A percentile compares a stretch with the other conserved stretches of the same genome.
These are phyloP conservation scores for Xiphophorus couchianus DNA, from an alignment of 2,113 vertebrate genomes.

Conservation along the genomic window DNA sequence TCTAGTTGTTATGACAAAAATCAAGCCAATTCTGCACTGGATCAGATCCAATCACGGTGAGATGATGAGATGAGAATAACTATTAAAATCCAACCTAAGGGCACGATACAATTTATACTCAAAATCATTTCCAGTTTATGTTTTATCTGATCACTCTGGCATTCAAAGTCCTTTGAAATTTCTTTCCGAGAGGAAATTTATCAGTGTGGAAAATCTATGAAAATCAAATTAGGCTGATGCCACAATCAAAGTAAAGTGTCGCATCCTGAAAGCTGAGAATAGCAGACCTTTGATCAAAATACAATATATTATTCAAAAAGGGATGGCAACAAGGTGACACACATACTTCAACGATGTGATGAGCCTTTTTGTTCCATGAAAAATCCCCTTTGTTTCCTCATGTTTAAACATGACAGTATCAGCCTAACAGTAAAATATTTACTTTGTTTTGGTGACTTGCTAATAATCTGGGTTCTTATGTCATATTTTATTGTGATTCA, in stretches of 20 bases:
- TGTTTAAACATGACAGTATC: not conserved
- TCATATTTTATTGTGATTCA: no score
- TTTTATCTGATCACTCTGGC: not conserved
- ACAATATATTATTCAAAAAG: not conserved
- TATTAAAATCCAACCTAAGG: not conserved
- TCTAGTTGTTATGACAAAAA: constrained; percentile 49
- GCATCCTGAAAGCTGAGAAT: not conserved
- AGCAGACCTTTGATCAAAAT: not conserved
- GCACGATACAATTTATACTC: not conserved
- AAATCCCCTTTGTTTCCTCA: not conserved
- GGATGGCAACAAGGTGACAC: not conserved
- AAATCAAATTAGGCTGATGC: not conserved
- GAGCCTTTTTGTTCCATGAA: not conserved
- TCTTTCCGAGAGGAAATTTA: no score
- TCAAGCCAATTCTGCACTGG: constrained; percentile 50
- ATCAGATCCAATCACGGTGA: constrained; percentile 50
- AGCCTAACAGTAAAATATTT: no score
- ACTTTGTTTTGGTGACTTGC: no score
- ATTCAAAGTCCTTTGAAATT: not conserved
- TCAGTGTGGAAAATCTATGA: not conserved
- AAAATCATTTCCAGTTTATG: not conserved
- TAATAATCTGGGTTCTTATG: no score
- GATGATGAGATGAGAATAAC: constrained; percentile 48
- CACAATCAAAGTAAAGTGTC: not conserved
- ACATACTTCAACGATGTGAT: not conserved